Base-by-base conservation (phyloP, 2,113 vertebrate genomes). In the Martes martes region DNA sequence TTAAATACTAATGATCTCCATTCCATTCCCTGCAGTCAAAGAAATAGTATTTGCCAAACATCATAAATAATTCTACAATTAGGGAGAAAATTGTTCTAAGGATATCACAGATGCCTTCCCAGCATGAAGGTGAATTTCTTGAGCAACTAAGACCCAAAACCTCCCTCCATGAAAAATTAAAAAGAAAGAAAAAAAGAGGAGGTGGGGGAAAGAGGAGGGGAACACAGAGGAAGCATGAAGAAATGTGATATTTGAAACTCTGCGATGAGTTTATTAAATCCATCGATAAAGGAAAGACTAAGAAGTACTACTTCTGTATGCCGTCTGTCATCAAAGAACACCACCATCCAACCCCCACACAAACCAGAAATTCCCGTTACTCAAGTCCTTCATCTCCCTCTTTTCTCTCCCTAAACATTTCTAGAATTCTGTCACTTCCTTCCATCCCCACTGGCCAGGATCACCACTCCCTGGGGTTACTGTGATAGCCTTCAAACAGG, bases 1-100 rank as follows among this genome's bases (percentile, higher is more conserved):
- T 87, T 73, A 73, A 83, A 67, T 39, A 88, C 45, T 71, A 93
- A 96, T 67, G 14, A 76, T 21, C 63, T 73, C 16, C 4, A 80
- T 74, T 71, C 24, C 39, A 65, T 3, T 88, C 39, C 61, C 57
- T 93, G 6, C 36, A 78, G 16, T 67, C 21, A 19, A 96, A 79
- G 52, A 39, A 63, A 18, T 88, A 67, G 16, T 21, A 86, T 74
- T 78, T 36, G 83, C n/a, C 80, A 79, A 89, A 55, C 59, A 79
- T 42, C 42, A 79, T 36, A 88, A 55, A 83, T 45, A 59, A n/a
- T 65, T 83, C 39, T 61, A 61, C 26, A 80, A 19, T 88, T 79
- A 55, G 45, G 45, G 95, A 94, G 80, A 95, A 95, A 96, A 88
- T 18, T 79, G 65, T 93, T 79, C 42, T 57, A 82, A 92, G 47